Evolutionary conservation across 1,140 invertebrate species (phyloP).

Genomic region (Colletes latitarsis): DNA sequence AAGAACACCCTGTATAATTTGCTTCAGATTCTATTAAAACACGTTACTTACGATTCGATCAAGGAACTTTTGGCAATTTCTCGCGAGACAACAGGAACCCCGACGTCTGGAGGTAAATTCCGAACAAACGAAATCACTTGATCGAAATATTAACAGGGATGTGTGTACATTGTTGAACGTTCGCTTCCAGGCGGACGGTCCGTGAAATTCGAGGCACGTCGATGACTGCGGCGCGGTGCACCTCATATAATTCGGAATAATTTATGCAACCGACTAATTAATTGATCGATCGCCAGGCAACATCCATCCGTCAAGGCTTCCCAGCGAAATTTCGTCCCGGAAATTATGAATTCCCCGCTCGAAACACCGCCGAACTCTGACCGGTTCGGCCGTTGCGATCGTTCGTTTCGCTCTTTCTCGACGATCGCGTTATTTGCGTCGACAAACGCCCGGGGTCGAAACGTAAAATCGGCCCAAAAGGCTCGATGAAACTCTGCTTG

Average conservation of each 20-base stretch:
- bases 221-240: neutral
- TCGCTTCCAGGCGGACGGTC: neutral
- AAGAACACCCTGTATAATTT: no score
- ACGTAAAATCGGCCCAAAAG: neutral
- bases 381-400: no score
- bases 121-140: neutral
- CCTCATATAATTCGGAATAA: constrained; percentile 24
- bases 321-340: neutral
- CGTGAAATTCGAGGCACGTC: constrained; percentile 3
- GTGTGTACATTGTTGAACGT: neutral
- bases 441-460: neutral
- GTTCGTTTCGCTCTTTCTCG: neutral
- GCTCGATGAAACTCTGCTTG: neutral
- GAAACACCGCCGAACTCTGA: neutral
- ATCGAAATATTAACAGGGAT: neutral
- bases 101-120: neutral
- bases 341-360: constrained; percentile 21
- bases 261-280: constrained; percentile 29
- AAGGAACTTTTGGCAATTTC: neutral
- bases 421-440: no score
- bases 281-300: constrained; percentile 7
- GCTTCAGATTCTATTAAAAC: no score
- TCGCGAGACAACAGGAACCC: neutral
- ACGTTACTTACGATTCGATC: no score
- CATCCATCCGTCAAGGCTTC: constrained; percentile 17